Evolutionary conservation across 2,888 invertebrate genomes (phyloP), one percentile per base, ranked within the genome.

Genomic region (Lymantria monacha): DNA sequence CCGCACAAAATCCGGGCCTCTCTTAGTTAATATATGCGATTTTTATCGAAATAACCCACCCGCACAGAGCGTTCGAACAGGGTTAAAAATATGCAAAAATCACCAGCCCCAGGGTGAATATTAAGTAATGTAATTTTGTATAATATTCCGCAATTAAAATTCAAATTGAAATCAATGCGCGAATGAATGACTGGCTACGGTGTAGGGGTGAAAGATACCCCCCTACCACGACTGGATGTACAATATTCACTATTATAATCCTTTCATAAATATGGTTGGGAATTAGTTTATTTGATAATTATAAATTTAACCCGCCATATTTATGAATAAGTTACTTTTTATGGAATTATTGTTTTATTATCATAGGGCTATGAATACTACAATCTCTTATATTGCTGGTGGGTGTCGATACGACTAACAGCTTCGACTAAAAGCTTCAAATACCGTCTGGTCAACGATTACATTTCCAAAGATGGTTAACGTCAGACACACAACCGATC

Each of bases 141-240:
- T 88, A 90, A 92, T 92, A 91, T 91, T 88, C 85, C 77, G 72
- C 90, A 89, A 92, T 92, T 91, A 92, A 91, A 89, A 90, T 92
- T 91, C 84, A 91, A 92, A 92, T 92, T 92, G 91, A 91, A 92
- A 92, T 90, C 91, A 91, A 91, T 91, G 91, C 87, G 78, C 78
- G 82, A 77, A 78, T 81, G 85, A 83, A 82, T 79, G 79, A 69
- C 56, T n/a, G 70, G 59, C 70, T 66, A 57, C 56, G 68, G 51
- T 10, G 22, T 9, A 44, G 48, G 51, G 46, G 46, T 30, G 30
- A 33, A 33, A 22, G 5, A 42, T 14, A 42, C 30, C 22, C 31
- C 47, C 47, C 10, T 12, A n/a, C 47, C 45, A 2, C 22, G 22
- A n/a, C n/a, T 22, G 2, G 22, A 48, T 43, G 38, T 40, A 49